phyloP scores from a whole-genome alignment of 1,140 invertebrate genomes.

The Aporrectodea caliginosa region DNA sequence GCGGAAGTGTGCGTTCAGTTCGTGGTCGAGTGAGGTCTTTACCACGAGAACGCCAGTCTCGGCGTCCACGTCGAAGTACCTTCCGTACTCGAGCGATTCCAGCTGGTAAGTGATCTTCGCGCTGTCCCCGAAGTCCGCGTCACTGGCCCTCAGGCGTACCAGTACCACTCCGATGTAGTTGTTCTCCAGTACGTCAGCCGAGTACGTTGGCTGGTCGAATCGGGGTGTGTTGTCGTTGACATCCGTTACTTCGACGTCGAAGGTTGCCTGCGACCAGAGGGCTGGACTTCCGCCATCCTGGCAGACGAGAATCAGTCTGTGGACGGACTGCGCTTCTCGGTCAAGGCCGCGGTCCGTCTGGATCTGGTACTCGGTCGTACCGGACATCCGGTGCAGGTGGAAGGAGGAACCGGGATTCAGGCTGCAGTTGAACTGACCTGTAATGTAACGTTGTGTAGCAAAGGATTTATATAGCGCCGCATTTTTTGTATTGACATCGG shows the following conservation, averaged over 20 bases:
- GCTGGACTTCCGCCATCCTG: slow-evolving; percentile 64
- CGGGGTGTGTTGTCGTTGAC: slow-evolving; percentile 88
- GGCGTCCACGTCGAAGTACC: slow-evolving; percentile 15
- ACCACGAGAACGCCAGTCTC: slow-evolving; percentile 3
- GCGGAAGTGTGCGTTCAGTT: neutral
- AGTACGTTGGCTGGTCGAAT: slow-evolving; percentile 79
- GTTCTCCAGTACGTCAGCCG: slow-evolving; percentile 20
- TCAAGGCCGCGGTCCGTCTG: slow-evolving; percentile 65
- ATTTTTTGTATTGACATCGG: neutral
- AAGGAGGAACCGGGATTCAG: neutral
- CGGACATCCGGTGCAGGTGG: neutral
- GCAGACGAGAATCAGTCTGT: slow-evolving; percentile 73
- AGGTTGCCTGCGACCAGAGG: slow-evolving; percentile 63
- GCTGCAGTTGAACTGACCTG: neutral
- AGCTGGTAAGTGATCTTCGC: slow-evolving; percentile 4
- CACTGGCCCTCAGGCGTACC: neutral
- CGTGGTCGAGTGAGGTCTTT: neutral
- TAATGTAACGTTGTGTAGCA: neutral
- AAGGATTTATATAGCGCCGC: too few species aligned
- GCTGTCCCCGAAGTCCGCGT: neutral
- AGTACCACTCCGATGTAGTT: neutral
- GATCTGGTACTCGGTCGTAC: slow-evolving; percentile 5
- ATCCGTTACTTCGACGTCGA: slow-evolving; percentile 65
- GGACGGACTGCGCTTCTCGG: slow-evolving; percentile 71
- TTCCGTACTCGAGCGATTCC: neutral